Base-by-base conservation (phyloP, 53 echinoderm and acorn worm species). In the Astropecten irregularis region DNA sequence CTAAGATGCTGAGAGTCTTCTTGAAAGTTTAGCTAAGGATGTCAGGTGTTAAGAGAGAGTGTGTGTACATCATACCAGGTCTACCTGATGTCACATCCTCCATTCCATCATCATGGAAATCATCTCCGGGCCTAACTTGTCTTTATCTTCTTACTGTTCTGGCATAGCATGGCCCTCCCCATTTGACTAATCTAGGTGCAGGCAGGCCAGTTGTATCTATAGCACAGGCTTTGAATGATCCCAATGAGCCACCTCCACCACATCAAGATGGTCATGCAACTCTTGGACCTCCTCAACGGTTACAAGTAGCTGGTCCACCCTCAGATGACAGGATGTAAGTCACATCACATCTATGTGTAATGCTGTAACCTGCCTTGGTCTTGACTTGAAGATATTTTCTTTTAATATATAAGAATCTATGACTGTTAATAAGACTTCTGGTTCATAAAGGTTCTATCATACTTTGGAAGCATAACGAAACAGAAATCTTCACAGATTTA, bases 101-200 rank as follows among this genome's bases (percentile, higher is more conserved):
- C 42, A 58, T 36, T 19, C 2, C 10, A 31, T 18, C 50, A 49
- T 29, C 31, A 73, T 26, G 23, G n/a, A n/a, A n/a, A 27, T 49
- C 31, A 21, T 9, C 26, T 32, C 49, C 28, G 19, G 11, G 73
- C 46, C 52, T 89, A 85, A 92, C 92, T 54, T 26, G 22, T 66
- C 60, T 84, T 90, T 84, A 86, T 82, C 77, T 70, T 84, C 56
- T 87, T 65, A 62, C 84, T 69, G 16, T 54, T 90, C 82, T 11
- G 84, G 57, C 84, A 64, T 93, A 93, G 93, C 93, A 93, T 81
- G 90, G 90, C 69, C 90, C 90, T 88, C 88, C 84, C 84, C 93
- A 87, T 67, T 90, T 93, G 90, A 93, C 87, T 90, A 93, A 90
- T 93, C 81, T 93, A 90, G 93, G 90, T 68, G 29, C 69, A 51